Base-by-base conservation (phyloP, 2,888 invertebrate genomes). In the Pristionchus fissidentatus region DNA sequence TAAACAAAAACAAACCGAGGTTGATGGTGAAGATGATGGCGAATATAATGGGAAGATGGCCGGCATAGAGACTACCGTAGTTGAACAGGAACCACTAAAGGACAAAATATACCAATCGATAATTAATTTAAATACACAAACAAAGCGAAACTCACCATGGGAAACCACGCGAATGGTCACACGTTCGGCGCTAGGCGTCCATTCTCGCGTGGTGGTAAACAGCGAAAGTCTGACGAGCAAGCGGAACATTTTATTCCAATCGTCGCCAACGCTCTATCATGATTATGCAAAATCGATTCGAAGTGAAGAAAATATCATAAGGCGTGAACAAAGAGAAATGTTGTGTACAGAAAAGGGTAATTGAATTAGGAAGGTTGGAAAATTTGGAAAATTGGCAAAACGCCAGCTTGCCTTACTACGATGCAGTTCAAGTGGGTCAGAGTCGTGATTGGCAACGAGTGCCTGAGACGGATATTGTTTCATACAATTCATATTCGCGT, bases 1-100 rank as follows among this genome's bases (percentile, higher is more conserved):
- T n/a, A n/a, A n/a, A n/a, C n/a, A n/a, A 49, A 49, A 49, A 86
- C 88, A 78, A 79, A 91, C 91, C 88, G 0, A 89, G 83, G 82
- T 90, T 89, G 15, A 85, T 60, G 29, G 87, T 86, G 84, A 91
- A 90, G 32, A 90, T 77, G 22, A 92, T 86, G 3, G 87, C 88
- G 35, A 92, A 88, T 13, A 89, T n/a, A 19, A 90, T 85, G 2
- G 91, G 90, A 35, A 91, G 81, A 81, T 92, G 91, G 13, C 89
- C 91, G 8, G 91, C 86, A 2, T 90, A 90, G 55, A 90, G 84
- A 19, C n/a, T 78, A 1, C 85, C 85, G 29, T 73, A 82, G 22
- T 79, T 70, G 22, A 85, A 82, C 84, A 87, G 84, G 26, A 29
- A 52, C 38, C 60, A 79, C 41, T 79, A 13, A 79, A 79, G 57